These are phyloP conservation scores for Drosophila persimilis DNA, from an alignment of 1,140 invertebrate species.

Conservation along the genomic window DNA sequence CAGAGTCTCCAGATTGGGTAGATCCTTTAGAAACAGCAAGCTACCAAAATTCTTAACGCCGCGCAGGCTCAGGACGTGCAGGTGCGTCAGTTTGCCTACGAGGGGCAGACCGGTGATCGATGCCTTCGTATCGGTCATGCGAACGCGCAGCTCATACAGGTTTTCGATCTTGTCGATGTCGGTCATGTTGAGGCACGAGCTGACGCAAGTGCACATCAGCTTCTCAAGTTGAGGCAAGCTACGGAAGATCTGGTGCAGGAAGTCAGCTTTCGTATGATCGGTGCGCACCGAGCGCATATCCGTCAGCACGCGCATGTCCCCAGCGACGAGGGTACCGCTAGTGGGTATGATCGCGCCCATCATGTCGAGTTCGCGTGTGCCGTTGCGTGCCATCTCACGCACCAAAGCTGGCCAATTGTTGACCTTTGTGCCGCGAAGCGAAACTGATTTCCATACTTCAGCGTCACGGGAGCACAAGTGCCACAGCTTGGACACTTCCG, in stretches of 20 bases:
- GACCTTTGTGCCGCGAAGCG: conserved; percentile 91
- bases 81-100: conserved; percentile 85
- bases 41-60: conserved; percentile 84
- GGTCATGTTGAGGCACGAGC: conserved; percentile 12
- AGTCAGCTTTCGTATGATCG: conserved; percentile 29
- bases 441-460: conserved; percentile 89
- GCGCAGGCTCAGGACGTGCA: conserved; percentile 90
- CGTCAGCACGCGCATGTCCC: conserved; percentile 36
- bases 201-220: conserved; percentile 40
- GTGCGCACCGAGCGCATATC: conserved; percentile 45
- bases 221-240: conserved; percentile 32
- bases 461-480: conserved; percentile 88
- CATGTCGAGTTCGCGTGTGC: conserved; percentile 60
- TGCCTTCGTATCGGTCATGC: conserved; percentile 68
- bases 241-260: conserved; percentile 28
- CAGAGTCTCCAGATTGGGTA: conserved; percentile 87
- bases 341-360: conserved; percentile 33
- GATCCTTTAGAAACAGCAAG: conserved; percentile 84
- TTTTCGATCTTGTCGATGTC: conserved; percentile 22
- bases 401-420: conserved; percentile 85
- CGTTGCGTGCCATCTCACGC: conserved; percentile 33
- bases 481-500: conserved; percentile 91
- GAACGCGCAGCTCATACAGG: conserved; percentile 45
- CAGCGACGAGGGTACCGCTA: conserved; percentile 11
- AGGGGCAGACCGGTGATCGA: conserved; percentile 85